Conservation (phyloP, 2,113 vertebrate species). For the Cygnus buccinator region DNA sequence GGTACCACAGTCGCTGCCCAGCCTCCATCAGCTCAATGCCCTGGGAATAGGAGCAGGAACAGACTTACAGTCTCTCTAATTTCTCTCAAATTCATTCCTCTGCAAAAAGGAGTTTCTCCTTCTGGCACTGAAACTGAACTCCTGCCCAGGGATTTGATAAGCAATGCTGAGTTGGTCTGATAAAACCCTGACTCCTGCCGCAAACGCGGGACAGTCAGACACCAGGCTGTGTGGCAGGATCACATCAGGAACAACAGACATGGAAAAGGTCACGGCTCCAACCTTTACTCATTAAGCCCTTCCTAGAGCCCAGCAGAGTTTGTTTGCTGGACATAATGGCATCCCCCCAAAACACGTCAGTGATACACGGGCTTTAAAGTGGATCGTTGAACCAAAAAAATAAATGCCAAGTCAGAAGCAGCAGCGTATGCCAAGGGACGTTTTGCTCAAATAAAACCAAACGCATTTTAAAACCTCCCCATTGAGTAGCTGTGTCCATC, state of each 20-base stretch:
- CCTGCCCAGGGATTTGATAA: not conserved
- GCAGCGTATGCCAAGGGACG: not conserved
- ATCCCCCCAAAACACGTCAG: not conserved
- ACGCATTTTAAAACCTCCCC: not conserved
- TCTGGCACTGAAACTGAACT: not conserved
- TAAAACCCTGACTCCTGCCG: not conserved
- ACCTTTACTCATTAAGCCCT: slow-evolving; percentile 38
- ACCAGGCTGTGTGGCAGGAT: not conserved
- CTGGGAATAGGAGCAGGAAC: not conserved
- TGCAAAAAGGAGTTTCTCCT: not conserved
- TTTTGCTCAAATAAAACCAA: not conserved
- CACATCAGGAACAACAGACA: not conserved
- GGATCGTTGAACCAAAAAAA: not conserved
- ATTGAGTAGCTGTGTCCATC: not conserved
- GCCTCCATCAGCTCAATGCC: not conserved
- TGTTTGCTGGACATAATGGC: not conserved
- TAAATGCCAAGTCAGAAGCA: not conserved
- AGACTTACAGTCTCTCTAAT: not conserved
- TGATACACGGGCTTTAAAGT: not conserved
- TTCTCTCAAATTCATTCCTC: not conserved
- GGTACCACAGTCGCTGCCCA: not conserved
- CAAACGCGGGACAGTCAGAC: not conserved
- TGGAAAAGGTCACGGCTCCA: slow-evolving; percentile 49
- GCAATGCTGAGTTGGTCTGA: slow-evolving; percentile 19
- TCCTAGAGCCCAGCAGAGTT: not conserved